These are phyloP conservation scores for Percopsis transmontana DNA, from an alignment of 2,113 vertebrate genomes.

Conservation along the genomic window DNA sequence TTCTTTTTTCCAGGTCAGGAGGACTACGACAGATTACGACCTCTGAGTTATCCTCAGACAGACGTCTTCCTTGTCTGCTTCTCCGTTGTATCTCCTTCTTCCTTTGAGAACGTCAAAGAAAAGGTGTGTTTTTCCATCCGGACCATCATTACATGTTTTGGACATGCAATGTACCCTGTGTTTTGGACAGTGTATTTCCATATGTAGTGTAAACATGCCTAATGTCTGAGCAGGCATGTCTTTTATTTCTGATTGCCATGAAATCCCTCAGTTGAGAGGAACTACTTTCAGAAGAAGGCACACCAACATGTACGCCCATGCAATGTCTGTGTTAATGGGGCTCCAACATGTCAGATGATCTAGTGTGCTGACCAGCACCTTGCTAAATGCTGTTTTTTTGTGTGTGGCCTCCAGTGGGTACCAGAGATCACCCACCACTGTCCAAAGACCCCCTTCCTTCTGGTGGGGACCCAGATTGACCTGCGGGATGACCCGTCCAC, in stretches of 20 bases:
- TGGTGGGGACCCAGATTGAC: constrained; percentile 98
- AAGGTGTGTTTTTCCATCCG: constrained; percentile 77
- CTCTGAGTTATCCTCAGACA: constrained; percentile 98
- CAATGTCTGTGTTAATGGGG: too few species aligned
- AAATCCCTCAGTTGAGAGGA: too few species aligned
- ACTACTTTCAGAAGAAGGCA: too few species aligned
- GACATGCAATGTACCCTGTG: too few species aligned
- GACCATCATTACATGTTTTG: background rate
- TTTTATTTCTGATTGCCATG: too few species aligned
- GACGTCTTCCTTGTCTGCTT: constrained; percentile 99
- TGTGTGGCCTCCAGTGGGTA: constrained; percentile 85
- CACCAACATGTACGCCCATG: too few species aligned
- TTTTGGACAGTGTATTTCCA: too few species aligned
- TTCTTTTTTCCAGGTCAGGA: constrained; percentile 87
- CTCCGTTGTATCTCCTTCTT: constrained; percentile 98
- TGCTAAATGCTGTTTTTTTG: background rate
- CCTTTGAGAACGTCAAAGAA: constrained; percentile 99
- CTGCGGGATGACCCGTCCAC: constrained; percentile 97
- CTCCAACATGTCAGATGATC: too few species aligned
- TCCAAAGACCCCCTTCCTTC: constrained; percentile 98
- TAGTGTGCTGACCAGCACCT: background rate
- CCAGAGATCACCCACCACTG: constrained; percentile 86
- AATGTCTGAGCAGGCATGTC: too few species aligned
- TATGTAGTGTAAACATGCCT: too few species aligned
- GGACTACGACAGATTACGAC: constrained; percentile 99